Percentiles rank a stretch among this genome's conserved stretches.
phyloP scores from a whole-genome alignment of 1,140 invertebrate genomes.

The Diorhabda carinulata region DNA sequence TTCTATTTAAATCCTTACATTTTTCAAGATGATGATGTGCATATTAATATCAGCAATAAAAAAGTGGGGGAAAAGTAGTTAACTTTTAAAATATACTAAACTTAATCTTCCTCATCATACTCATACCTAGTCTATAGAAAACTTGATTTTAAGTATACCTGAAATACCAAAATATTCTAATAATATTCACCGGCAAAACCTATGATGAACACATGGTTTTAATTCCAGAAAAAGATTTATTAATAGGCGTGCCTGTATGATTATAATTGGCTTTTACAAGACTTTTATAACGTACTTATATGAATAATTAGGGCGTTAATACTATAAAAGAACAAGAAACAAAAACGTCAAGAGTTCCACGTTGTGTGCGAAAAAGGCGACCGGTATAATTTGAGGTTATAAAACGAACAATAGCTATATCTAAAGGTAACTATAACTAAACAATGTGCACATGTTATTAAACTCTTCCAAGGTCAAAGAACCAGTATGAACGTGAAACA shows the following conservation, averaged over 20 bases:
- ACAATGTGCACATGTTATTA: constrained; percentile 1
- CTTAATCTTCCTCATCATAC: neutral
- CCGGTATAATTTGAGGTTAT: neutral
- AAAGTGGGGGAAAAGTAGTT: too few relatives aligned
- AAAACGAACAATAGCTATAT: neutral
- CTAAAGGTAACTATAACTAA: neutral
- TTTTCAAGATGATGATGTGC: too few relatives aligned
- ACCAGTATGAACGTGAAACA: constrained; percentile 8
- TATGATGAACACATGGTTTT: neutral
- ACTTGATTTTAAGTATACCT: neutral
- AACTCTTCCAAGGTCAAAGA: constrained; percentile 2
- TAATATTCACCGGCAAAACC: neutral
- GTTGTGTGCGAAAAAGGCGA: neutral
- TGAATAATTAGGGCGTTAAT: too few relatives aligned
- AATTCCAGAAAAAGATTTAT: neutral
- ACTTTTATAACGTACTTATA: too few relatives aligned
- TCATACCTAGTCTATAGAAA: neutral
- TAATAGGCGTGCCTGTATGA: neutral
- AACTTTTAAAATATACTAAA: too few relatives aligned
- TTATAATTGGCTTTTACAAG: too few relatives aligned
- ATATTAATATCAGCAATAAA: too few relatives aligned
- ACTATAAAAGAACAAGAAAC: too few relatives aligned
- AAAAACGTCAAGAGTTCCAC: neutral
- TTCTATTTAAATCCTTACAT: too few relatives aligned
- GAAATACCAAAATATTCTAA: constrained; percentile 3